Conservation (phyloP, 2,797 vertebrate genomes). For the Enteromius mattozi region DNA sequence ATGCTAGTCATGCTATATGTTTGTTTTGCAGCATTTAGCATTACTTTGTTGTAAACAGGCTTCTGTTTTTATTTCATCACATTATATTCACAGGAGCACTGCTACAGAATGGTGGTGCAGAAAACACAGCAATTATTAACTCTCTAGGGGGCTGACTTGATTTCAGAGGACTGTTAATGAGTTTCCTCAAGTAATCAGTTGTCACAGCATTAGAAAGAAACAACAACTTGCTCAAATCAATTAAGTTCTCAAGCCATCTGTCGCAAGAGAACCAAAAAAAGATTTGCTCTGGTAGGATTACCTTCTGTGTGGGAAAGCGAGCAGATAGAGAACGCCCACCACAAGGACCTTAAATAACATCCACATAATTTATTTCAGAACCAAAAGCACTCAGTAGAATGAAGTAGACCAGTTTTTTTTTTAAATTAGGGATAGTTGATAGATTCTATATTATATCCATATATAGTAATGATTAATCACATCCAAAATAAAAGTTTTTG, state of each 20-base stretch:
- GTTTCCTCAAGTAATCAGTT: conserved; percentile 25
- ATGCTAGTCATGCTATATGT: not conserved
- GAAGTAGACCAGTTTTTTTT: not conserved
- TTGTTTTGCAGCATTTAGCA: not conserved
- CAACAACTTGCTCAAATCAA: conserved; percentile 18
- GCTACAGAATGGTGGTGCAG: conserved; percentile 7
- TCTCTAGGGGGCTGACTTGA: conserved; percentile 22
- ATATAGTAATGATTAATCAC: too few species aligned
- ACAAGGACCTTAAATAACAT: conserved; percentile 14
- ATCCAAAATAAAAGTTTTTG: too few species aligned
- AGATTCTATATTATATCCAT: too few species aligned
- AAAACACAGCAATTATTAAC: conserved; percentile 5
- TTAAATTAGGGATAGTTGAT: not conserved
- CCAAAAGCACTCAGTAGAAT: not conserved
- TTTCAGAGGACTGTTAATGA: conserved; percentile 18
- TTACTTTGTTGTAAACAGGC: not conserved
- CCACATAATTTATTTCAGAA: not conserved
- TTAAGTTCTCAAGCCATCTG: conserved; percentile 38
- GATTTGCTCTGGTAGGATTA: conserved; percentile 4
- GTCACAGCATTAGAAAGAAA: conserved; percentile 11
- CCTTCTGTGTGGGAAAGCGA: not conserved
- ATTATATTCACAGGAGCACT: conserved; percentile 11
- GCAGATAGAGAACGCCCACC: not conserved
- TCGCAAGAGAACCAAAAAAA: not conserved
- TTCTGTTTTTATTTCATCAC: not conserved